Evolutionary conservation across 2,888 invertebrate species (phyloP), one percentile per base, ranked within the genome.

Genomic region (Yponomeuta plumbellus): DNA sequence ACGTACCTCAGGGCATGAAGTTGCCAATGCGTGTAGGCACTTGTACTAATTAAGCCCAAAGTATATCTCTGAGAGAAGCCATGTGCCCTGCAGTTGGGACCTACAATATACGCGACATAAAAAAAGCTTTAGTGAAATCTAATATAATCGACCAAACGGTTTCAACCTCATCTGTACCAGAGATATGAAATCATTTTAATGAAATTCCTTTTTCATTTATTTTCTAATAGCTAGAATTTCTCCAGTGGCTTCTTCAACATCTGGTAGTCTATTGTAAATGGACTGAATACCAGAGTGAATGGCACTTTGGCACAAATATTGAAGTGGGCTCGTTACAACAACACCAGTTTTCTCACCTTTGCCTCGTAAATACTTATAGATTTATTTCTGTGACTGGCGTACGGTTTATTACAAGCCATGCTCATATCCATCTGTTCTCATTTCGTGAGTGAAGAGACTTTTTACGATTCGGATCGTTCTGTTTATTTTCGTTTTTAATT

Each of bases 401-500:
- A 84, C 84, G 85, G 88, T 90, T 90, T 89, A 89, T 88, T 83
- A 44, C 40, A 10, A 52, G 13, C 44, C 52, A 64, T 23, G 20
- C 39, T 40, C 83, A 79, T 85, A 85, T 88, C 88, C 86, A 85
- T 88, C 88, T 86, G 85, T 81, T 87, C 85, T 88, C 89, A 89
- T 91, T 89, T 91, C 89, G 89, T 88, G 84, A 52, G 44, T 52
- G 85, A 86, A 88, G 88, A 88, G 87, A 86, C 84, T 84, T 90
- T 89, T 91, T 90, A 91, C 89, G 90, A 90, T 90, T 88, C 80
- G 80, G 84, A 81, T 81, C 86, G 88, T 80, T 86, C 84, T 88
- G 91, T 91, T 92, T 92, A 92, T 91, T 92, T 91, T 91, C 82
- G 88, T 89, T 91, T 92, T 92, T 91, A 92, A 91, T 92, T 91